Evolutionary conservation across 1,140 invertebrate species (phyloP), one percentile per base, ranked within the genome.

Genomic region (Drosophila kohkoa): DNA sequence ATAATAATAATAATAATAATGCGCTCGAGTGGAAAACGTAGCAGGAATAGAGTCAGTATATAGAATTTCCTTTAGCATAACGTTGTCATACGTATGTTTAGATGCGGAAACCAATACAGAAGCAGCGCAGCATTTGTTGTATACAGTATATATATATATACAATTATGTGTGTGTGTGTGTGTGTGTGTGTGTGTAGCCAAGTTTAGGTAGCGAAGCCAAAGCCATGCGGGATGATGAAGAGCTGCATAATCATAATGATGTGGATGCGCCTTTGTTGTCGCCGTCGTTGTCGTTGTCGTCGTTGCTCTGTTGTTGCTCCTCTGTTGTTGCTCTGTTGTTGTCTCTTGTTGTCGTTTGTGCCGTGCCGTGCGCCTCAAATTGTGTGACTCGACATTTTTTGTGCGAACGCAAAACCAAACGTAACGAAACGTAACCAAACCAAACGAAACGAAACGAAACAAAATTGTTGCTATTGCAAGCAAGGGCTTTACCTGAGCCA

Each of bases 1-100:
- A 52, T 58, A 65, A 46, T 66, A 82, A 79, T 66, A 82, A 79
- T 79, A 75, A 82, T 83, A 81, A 83, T 83, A 81, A 81, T 85
- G 81, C 74, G 81, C 81, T 83, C 81, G 81, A 85, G 73, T 83
- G 81, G 81, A 85, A 83, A 83, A 85, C 81, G 77, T 83, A 68
- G 68, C 62, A 60, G 81, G 73, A 80, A 77, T 81, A 80, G 73
- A 80, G 81, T n/a, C 41, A 5, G 41, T 43, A 43, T 43, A 43
- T 80, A 74, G 51, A 85, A 65, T 83, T 83, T 66, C 59, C 76
- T 67, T 79, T 72, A 59, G 43, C 52, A 62, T 51, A 16, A 71
- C 59, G 28, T 66, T 72, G 62, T 58, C 63, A 43, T 52, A 30
- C 43, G 41, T 49, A 43, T 43, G 32, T 35, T 38, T 38, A 58